phyloP scores from a whole-genome alignment of 2,888 invertebrate species.

The Sturmia bella region DNA sequence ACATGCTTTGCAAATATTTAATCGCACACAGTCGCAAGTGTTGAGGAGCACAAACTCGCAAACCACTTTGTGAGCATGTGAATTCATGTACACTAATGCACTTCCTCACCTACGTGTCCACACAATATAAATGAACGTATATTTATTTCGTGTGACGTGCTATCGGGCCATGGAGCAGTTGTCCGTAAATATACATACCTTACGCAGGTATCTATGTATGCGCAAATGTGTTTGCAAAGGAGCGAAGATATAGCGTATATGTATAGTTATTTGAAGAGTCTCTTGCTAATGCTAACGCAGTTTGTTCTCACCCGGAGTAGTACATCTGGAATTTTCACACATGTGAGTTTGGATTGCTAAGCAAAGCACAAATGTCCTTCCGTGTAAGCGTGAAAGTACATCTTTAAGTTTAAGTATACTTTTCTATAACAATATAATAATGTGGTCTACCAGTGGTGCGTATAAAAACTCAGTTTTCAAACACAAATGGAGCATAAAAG shows the following conservation, averaged over 20 bases:
- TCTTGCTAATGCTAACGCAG: slow-evolving; percentile 9
- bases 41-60: background rate
- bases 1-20: slow-evolving; percentile 30
- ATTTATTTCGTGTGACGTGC: slow-evolving; percentile 16
- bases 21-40: slow-evolving; percentile 15
- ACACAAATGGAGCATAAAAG: background rate
- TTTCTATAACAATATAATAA: background rate
- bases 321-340: background rate
- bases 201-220: background rate
- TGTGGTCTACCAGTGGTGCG: slow-evolving; percentile 1
- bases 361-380: background rate
- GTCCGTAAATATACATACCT: background rate
- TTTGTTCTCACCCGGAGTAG: slow-evolving; percentile 24
- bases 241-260: too few species aligned
- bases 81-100: slow-evolving; percentile 1
- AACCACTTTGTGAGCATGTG: slow-evolving; percentile 6
- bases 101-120: slow-evolving; percentile 9
- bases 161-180: slow-evolving; percentile 14
- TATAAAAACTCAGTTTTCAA: background rate
- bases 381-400: background rate
- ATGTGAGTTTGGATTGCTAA: background rate
- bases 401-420: background rate
- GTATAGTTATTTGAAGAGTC: background rate
- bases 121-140: slow-evolving; percentile 1
- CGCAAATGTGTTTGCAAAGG: background rate